Evolutionary conservation across 2,888 invertebrate genomes (phyloP), one percentile per base, ranked within the genome.

Genomic region (Chymomyza caudatula): DNA sequence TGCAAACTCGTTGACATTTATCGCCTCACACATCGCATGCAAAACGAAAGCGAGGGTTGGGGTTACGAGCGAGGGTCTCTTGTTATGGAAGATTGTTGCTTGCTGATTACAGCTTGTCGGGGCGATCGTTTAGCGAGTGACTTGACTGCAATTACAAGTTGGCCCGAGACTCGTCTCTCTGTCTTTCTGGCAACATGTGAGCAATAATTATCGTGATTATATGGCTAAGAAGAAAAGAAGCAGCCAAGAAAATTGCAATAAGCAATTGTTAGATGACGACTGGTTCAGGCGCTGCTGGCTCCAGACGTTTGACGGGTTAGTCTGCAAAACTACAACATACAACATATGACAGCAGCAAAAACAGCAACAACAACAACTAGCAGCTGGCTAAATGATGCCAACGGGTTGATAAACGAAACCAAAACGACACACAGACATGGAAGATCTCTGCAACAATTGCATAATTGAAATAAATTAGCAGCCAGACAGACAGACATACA

Each of bases 391-490:
- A 55, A 13, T 53, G 69, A 74, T 70, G 71, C 63, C 67, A 71
- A 65, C 55, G 70, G 69, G 67, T 77, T 68, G 73, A 74, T 74
- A 71, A 63, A 51, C 57, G 54, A 56, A 57, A 59, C 47, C 49
- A 65, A 49, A 69, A 55, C n/a, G 76, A 76, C 71, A 77, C 69
- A 65, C 60, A 63, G 73, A 69, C 70, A 69, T 60, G 56, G 63
- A 37, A 37, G 29, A 37, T 37, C 11, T 17, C 51, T 20, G 19
- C 51, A 20, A 67, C 84, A 81, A 81, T 81, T 81, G 80, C 84
- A 81, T 83, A 81, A 81, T 83, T 81, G 78, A 81, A 83, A 81
- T 78, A 78, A 81, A 83, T 81, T 81, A 83, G 73, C 71, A 76
- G 60, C 23, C 53, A 66, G 55, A 20, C 13, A 19, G 8, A 20